Evolutionary conservation across 2,888 invertebrate genomes (phyloP).

Genomic region (Papilio demoleus): DNA sequence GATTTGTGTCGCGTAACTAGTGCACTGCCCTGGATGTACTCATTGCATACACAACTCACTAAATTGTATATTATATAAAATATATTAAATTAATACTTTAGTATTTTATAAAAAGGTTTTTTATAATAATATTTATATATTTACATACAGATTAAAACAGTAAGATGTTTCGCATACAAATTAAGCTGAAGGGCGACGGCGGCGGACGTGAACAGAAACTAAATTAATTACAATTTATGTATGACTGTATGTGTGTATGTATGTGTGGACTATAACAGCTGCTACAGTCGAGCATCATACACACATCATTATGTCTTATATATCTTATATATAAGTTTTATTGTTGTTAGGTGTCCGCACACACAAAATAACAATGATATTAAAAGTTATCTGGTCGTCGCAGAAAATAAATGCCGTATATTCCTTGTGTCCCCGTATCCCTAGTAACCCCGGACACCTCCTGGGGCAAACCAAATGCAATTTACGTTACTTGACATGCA

Average conservation of each 20-base stretch:
- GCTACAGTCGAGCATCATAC: slow-evolving; percentile 4
- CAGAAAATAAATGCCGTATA: slow-evolving; percentile 18
- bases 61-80: too few species aligned
- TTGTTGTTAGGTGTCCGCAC: too few species aligned
- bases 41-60: too few species aligned
- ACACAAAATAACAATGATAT: too few species aligned
- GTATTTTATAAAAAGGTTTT: too few species aligned
- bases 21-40: slow-evolving; percentile 3
- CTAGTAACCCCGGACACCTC: too few species aligned
- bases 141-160: slow-evolving; percentile 19
- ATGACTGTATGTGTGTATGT: too few species aligned
- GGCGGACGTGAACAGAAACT: slow-evolving; percentile 3
- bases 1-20: slow-evolving; percentile 18
- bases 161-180: slow-evolving; percentile 15
- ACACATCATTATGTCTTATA: neutral
- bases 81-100: too few species aligned
- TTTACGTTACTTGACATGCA: slow-evolving; percentile 4
- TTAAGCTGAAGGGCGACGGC: neutral
- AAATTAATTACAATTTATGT: slow-evolving; percentile 15
- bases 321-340: neutral
- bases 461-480: slow-evolving; percentile 11
- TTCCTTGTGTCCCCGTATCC: neutral
- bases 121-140: neutral
- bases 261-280: neutral
- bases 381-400: slow-evolving; percentile 14